A percentile compares a stretch with the other conserved stretches of the same genome.
Evolutionary conservation across 1,140 invertebrate species (phyloP).

Genomic region (Diabrotica undecimpunctata): DNA sequence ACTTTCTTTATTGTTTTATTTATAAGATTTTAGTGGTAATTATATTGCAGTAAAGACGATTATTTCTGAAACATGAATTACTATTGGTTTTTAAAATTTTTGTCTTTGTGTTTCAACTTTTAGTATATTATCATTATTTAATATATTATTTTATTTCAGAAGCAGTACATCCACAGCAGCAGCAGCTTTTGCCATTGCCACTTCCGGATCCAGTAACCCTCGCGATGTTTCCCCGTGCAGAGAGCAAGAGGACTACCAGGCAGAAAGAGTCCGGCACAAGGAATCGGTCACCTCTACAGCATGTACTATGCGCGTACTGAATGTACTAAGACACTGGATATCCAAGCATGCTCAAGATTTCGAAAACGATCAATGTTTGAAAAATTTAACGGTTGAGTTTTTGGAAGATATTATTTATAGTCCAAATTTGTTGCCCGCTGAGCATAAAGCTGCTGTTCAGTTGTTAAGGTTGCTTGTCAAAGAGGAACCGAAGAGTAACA

Average conservation of each 20-base stretch:
- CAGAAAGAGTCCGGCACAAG: constrained; percentile 56
- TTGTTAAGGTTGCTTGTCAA: constrained; percentile 75
- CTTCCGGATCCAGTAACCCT: constrained; percentile 81
- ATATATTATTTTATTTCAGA: constrained; percentile 53
- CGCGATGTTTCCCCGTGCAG: constrained; percentile 52
- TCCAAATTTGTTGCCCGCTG: constrained; percentile 80
- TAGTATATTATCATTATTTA: too few species aligned
- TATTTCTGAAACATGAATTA: too few species aligned
- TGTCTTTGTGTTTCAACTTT: too few species aligned
- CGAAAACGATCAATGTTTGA: constrained; percentile 72
- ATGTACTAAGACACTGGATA: constrained; percentile 76
- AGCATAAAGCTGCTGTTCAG: constrained; percentile 84
- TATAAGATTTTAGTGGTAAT: too few species aligned
- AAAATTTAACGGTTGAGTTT: constrained; percentile 78
- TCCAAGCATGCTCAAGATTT: constrained; percentile 78
- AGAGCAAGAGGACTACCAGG: constrained; percentile 35
- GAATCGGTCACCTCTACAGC: constrained; percentile 88
- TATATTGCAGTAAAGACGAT: too few species aligned
- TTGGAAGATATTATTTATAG: constrained; percentile 85
- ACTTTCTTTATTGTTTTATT: too few species aligned
- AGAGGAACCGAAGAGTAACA: constrained; percentile 58
- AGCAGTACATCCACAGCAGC: constrained; percentile 87
- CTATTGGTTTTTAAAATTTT: too few species aligned
- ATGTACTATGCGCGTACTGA: constrained; percentile 89
- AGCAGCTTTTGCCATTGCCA: constrained; percentile 88